Percentiles rank a stretch among this genome's conserved stretches.
Evolutionary conservation across 1,140 invertebrate genomes (phyloP).

Genomic region (Leptinotarsa undecemlineata): DNA sequence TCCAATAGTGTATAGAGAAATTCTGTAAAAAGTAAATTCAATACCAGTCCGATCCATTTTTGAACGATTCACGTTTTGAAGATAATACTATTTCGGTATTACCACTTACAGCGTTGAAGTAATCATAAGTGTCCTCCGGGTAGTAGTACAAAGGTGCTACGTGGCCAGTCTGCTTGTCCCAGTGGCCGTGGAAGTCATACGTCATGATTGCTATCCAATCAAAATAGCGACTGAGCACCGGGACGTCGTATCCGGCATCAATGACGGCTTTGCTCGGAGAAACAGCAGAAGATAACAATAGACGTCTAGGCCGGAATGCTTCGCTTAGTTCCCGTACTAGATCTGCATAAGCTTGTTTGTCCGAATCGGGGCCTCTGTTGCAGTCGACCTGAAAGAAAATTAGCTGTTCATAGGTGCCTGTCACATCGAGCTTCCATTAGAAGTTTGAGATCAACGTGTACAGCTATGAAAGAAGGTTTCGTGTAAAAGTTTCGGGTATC

Average conservation of each 20-base stretch:
- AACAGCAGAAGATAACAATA: conserved; percentile 80
- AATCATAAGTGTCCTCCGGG: conserved; percentile 72
- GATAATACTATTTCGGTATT: background rate
- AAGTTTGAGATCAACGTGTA: too few species aligned
- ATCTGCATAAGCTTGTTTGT: conserved; percentile 68
- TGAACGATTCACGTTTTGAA: too few species aligned
- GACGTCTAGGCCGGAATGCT: conserved; percentile 70
- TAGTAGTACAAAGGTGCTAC: conserved; percentile 78
- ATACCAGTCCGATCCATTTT: background rate
- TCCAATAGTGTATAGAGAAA: conserved; percentile 80
- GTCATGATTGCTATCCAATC: conserved; percentile 91
- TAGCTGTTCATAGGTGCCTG: too few species aligned
- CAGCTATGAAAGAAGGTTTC: too few species aligned
- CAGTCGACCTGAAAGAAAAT: conserved; percentile 36
- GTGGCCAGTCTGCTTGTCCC: conserved; percentile 88
- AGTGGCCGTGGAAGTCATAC: conserved; percentile 87
- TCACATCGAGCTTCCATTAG: too few species aligned
- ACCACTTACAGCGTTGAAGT: conserved; percentile 72
- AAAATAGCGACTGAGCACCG: conserved; percentile 68
- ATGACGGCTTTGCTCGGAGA: conserved; percentile 83
- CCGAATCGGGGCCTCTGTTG: conserved; percentile 36
- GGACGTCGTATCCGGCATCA: conserved; percentile 79
- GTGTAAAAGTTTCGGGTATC: too few species aligned
- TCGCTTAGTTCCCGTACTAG: conserved; percentile 72
- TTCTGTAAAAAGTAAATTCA: conserved; percentile 61